Evolutionary conservation across 1,140 invertebrate genomes (phyloP), one percentile per base, ranked within the genome.

Genomic region (Penaeus chinensis): DNA sequence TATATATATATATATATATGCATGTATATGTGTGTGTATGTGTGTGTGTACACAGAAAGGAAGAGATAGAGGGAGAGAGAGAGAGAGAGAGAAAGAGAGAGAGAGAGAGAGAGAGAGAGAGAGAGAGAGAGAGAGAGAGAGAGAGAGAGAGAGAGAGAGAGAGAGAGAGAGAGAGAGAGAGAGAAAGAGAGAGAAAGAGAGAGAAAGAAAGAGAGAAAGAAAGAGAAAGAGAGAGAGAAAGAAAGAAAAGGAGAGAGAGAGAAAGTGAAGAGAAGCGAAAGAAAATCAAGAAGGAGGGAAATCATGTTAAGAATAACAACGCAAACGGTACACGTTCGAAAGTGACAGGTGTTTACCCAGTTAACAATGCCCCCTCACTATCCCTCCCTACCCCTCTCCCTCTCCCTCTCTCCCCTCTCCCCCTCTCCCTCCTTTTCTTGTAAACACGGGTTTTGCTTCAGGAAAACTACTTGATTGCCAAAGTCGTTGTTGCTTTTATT

Each of bases 1-100:
- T 32, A 32, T 32, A 74, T 74, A 74, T 74, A 74, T 74, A 74
- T 74, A 74, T 74, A 74, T 74, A 74, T 74, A 74, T 74, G 5
- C 5, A 74, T 74, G 5, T 74, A 74, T 74, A 74, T 74, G 5
- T 74, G 5, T 74, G 5, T 74, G 5, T 74, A 74, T 74, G 37
- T 74, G 37, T 74, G 37, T 74, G 37, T 74, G 37, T 74, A 74
- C 37, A 74, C 37, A 76, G 24, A 76, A 7, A 76, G 24, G 3
- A 3, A 76, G 20, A 66, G 20, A 66, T 2, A 66, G 20, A 66
- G 20, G 5, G 20, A 66, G 20, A 66, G 61, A 63, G 79, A 63
- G 27, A 62, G 78, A 80, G 54, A 62, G 78, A 80, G 78, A 62
- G 78, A 80, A 54, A 37, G 78, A 62, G 60, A 62, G 32, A 18